A percentile compares a stretch with the other conserved stretches of the same genome.
phyloP scores from a whole-genome alignment of 2,113 vertebrate species.

The Xenus cinereus region DNA sequence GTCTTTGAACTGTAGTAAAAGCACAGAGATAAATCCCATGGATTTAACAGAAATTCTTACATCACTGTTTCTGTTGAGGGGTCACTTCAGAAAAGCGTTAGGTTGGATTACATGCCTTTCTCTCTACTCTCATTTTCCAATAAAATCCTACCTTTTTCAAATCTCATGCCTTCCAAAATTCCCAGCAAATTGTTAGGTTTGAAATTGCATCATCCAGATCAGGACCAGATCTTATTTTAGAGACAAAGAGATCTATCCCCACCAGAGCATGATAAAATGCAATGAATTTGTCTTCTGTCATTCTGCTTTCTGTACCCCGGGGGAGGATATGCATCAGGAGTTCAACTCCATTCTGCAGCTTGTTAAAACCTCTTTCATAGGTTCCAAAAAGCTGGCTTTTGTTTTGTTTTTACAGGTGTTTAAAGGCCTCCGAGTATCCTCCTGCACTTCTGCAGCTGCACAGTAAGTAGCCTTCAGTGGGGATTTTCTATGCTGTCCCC shows the following conservation, averaged over 20 bases:
- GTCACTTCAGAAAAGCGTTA: neutral
- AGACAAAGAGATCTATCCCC: neutral
- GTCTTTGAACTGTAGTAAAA: neutral
- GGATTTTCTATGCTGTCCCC: neutral
- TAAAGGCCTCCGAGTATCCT: neutral
- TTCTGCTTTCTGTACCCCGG: fast-evolving
- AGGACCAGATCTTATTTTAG: neutral
- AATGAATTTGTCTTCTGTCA: neutral
- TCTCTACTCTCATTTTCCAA: neutral
- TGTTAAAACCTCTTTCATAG: neutral
- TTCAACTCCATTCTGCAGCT: neutral
- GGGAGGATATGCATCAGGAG: neutral
- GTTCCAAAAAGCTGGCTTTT: neutral
- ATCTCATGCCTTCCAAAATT: neutral
- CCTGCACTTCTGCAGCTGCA: neutral
- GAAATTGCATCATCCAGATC: neutral
- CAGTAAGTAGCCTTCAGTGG: neutral
- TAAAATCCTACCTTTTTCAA: neutral
- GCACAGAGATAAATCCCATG: neutral
- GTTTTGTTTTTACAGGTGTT: neutral
- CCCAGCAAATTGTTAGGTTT: neutral
- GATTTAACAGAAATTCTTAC: neutral
- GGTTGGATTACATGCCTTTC: neutral
- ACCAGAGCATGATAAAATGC: neutral
- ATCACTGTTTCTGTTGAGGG: neutral